phyloP scores from a whole-genome alignment of 2,797 vertebrate species.

The Staurois parvus region DNA sequence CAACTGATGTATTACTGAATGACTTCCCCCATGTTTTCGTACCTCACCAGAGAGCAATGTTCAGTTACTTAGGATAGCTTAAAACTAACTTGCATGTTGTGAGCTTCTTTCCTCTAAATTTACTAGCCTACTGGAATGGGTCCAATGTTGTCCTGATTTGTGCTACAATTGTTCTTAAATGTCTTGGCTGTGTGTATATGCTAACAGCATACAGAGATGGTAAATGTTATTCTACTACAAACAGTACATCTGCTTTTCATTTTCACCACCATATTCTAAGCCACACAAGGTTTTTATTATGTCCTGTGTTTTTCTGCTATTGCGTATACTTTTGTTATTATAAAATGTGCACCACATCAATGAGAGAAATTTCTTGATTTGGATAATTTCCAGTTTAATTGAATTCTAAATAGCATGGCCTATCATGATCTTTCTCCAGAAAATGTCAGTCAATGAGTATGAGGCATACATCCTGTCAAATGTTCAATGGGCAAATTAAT shows the following conservation, averaged over 20 bases:
- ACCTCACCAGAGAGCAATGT: background rate
- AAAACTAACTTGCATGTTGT: background rate
- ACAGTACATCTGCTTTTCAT: conserved; percentile 78
- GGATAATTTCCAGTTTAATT: conserved; percentile 33
- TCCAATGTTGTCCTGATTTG: background rate
- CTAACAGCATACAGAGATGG: background rate
- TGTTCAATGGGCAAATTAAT: conserved; percentile 43
- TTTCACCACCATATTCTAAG: conserved; percentile 65
- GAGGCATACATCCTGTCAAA: conserved; percentile 13
- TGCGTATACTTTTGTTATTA: conserved; percentile 70
- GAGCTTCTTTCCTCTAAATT: background rate
- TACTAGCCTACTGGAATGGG: background rate
- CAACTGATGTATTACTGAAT: background rate
- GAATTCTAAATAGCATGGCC: conserved; percentile 26
- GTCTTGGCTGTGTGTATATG: background rate
- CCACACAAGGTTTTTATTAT: conserved; percentile 63
- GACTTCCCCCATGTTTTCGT: background rate
- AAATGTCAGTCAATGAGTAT: background rate
- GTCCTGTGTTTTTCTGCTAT: conserved; percentile 71
- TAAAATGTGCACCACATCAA: conserved; percentile 56
- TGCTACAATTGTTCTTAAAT: conserved; percentile 7
- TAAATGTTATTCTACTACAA: conserved; percentile 45
- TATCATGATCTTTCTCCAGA: conserved; percentile 1
- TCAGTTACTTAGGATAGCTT: background rate
- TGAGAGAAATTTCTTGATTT: conserved; percentile 21